Evolutionary conservation across 1,140 invertebrate species (phyloP).

Genomic region (Tetragonula clypearis): DNA sequence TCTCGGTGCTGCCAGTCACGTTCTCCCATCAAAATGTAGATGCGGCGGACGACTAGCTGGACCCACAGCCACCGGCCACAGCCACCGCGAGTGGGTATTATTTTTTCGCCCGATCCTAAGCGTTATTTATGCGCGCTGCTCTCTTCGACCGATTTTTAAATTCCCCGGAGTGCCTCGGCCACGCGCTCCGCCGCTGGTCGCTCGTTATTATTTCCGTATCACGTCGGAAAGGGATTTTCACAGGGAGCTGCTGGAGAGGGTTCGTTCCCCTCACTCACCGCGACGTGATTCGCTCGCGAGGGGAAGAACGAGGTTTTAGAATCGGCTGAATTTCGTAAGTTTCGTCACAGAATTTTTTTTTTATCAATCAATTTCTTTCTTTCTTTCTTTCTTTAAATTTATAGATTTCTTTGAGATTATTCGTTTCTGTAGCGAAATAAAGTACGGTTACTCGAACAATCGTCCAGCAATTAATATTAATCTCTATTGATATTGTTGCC

Average conservation of each 20-base stretch:
- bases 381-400: no score
- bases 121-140: constrained; percentile 51
- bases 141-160: constrained; percentile 9
- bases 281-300: not conserved
- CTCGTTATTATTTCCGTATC: constrained; percentile 44
- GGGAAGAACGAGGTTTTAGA: not conserved
- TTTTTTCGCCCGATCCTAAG: constrained; percentile 26
- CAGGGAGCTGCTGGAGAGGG: constrained; percentile 16
- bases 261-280: not conserved
- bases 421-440: no score
- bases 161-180: not conserved
- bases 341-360: no score
- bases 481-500: no score
- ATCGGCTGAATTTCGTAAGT: not conserved
- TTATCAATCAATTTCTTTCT: no score
- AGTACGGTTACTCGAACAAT: no score
- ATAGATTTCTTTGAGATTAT: not conserved
- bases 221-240: constrained; percentile 37
- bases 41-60: not conserved
- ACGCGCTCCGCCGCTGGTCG: not conserved
- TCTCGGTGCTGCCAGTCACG: not conserved
- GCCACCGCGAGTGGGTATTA: not conserved
- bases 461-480: no score
- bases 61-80: not conserved
- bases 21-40: not conserved